Conservation (phyloP, 2,888 invertebrate species). For the Philopedon plagiatum region DNA sequence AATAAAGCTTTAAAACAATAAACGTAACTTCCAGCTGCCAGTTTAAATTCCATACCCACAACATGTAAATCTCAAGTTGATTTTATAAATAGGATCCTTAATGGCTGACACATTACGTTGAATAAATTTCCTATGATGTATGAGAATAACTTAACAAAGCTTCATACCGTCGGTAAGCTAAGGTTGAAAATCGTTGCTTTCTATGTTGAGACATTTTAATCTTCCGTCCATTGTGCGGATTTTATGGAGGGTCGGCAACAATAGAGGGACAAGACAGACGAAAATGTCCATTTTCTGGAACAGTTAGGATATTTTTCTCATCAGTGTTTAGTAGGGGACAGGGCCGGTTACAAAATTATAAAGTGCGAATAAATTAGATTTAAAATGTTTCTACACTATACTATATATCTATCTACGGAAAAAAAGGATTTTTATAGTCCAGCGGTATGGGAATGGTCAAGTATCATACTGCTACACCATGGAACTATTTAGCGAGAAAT, state of each 20-base stretch:
- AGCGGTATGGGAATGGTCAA: no score
- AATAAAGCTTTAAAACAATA: no score
- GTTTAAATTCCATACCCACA: no score
- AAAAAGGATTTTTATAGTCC: no score
- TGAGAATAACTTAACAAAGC: constrained; percentile 14
- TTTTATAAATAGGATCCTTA: neutral
- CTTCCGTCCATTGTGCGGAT: constrained; percentile 43
- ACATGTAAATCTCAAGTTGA: no score
- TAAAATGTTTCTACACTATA: no score
- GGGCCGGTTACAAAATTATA: neutral
- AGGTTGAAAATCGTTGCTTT: constrained; percentile 24
- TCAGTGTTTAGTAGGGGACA: constrained; percentile 38
- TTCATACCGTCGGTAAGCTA: constrained; percentile 11
- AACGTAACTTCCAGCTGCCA: no score
- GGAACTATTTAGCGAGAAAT: no score
- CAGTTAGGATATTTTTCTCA: constrained; percentile 45
- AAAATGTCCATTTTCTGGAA: constrained; percentile 42
- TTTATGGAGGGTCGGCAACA: constrained; percentile 44
- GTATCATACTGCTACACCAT: no score
- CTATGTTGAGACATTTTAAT: constrained; percentile 47
- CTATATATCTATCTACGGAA: no score
- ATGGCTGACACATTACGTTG: neutral
- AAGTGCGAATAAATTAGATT: no score
- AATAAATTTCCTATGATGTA: constrained; percentile 9
- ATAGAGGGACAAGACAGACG: constrained; percentile 42